Percentiles rank a stretch among this genome's conserved stretches.
phyloP scores from a whole-genome alignment of 1,140 invertebrate genomes.

The Macrobrachium rosenbergii region DNA sequence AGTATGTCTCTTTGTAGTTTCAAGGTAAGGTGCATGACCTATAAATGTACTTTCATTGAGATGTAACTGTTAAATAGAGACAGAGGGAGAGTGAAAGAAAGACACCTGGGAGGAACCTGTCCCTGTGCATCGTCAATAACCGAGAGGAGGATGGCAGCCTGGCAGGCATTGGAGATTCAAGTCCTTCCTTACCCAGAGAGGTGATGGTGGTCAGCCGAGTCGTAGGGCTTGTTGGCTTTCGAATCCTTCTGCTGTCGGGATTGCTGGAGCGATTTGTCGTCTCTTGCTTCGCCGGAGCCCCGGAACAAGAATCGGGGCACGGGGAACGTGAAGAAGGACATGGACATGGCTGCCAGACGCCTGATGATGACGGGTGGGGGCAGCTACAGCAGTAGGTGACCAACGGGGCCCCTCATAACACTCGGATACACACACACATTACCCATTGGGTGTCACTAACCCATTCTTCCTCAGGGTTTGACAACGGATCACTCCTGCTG shows the following conservation, averaged over 20 bases:
- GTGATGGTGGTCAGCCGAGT: constrained; percentile 31
- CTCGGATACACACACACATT: background rate
- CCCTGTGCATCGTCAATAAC: background rate
- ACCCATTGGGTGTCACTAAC: constrained; percentile 45
- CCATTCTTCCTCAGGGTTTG: constrained; percentile 41
- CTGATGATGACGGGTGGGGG: constrained; percentile 32
- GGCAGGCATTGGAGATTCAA: background rate
- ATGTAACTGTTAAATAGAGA: background rate
- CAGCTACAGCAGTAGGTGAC: constrained; percentile 24
- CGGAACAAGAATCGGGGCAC: constrained; percentile 54
- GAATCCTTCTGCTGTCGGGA: constrained; percentile 36
- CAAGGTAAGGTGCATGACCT: too few relatives aligned
- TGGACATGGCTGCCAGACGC: constrained; percentile 52
- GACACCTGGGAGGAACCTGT: background rate
- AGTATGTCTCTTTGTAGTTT: too few relatives aligned
- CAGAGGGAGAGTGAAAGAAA: constrained; percentile 16
- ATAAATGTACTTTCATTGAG: background rate
- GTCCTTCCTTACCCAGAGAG: constrained; percentile 39
- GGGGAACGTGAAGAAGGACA: constrained; percentile 58
- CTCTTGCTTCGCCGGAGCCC: constrained; percentile 50
- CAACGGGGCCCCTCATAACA: constrained; percentile 40
- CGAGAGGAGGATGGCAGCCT: background rate
- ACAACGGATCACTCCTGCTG: too few relatives aligned
- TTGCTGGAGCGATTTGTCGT: constrained; percentile 51
- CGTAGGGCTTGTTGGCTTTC: constrained; percentile 48